Conservation (phyloP, 2,113 vertebrate species). For the Salvelinus fontinalis region DNA sequence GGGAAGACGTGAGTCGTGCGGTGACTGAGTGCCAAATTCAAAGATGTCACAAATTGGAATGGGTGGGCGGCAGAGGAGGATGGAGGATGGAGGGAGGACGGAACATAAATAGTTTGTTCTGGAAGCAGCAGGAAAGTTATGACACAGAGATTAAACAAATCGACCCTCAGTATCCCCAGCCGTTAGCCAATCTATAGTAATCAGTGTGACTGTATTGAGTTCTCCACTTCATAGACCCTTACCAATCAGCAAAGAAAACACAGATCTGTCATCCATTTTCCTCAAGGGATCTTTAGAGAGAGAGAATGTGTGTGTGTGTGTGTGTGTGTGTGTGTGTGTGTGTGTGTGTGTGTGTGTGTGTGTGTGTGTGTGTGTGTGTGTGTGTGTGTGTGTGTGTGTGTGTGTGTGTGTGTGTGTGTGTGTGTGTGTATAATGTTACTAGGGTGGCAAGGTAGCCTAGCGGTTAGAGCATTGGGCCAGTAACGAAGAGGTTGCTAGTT, state of each 20-base stretch:
- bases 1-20: slow-evolving; percentile 17
- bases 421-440: no score
- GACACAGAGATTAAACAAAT: slow-evolving; percentile 75
- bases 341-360: not conserved
- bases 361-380: slow-evolving; percentile 7
- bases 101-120: slow-evolving; percentile 46
- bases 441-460: no score
- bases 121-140: slow-evolving; percentile 65
- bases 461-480: no score
- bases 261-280: slow-evolving; percentile 65
- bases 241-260: slow-evolving; percentile 71
- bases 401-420: not conserved
- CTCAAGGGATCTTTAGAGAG: slow-evolving; percentile 37
- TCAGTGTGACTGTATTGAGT: slow-evolving; percentile 71
- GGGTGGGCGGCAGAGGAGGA: not conserved
- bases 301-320: not conserved
- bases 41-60: slow-evolving; percentile 26
- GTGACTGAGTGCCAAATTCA: slow-evolving; percentile 28
- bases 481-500: no score
- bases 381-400: no score
- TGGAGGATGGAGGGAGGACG: not conserved
- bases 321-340: slow-evolving; percentile 7
- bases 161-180: slow-evolving; percentile 63
- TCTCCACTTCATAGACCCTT: slow-evolving; percentile 65
- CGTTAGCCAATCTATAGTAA: slow-evolving; percentile 72